These are phyloP conservation scores for Hippocampus comes DNA, from an alignment of 2,113 vertebrate species.

Conservation along the genomic window DNA sequence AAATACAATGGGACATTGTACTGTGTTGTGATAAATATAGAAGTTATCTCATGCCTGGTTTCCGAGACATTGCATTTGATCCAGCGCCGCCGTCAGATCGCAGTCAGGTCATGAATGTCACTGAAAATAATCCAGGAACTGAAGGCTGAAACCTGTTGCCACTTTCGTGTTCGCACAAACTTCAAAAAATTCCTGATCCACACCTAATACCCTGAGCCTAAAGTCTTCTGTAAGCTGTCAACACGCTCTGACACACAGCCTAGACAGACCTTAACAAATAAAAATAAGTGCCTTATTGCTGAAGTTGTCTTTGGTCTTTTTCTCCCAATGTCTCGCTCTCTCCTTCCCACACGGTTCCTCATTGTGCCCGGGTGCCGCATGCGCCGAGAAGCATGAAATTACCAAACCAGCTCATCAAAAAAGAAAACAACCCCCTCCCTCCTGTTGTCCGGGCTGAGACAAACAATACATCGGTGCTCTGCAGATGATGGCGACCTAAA, in stretches of 20 bases:
- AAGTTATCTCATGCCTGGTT: too few species aligned
- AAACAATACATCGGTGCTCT: slow-evolving; percentile 28
- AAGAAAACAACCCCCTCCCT: slow-evolving; percentile 16
- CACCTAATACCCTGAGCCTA: background rate
- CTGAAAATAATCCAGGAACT: background rate
- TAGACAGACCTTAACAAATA: slow-evolving; percentile 9
- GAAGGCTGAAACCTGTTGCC: background rate
- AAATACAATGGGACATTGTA: too few species aligned
- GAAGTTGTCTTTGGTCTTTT: slow-evolving; percentile 30
- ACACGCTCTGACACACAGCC: background rate
- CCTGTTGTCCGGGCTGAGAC: slow-evolving; percentile 23
- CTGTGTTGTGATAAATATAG: too few species aligned
- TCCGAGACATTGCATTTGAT: too few species aligned
- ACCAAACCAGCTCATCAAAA: slow-evolving; percentile 19
- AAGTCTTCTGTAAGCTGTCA: background rate
- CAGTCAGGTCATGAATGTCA: background rate
- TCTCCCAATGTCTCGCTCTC: slow-evolving; percentile 34
- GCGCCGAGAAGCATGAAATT: slow-evolving; percentile 58
- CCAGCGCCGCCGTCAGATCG: too few species aligned
- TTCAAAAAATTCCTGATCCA: slow-evolving; percentile 3
- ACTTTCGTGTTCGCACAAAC: background rate
- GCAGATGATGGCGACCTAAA: slow-evolving; percentile 21
- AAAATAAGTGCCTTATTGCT: slow-evolving; percentile 1
- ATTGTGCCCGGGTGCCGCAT: slow-evolving; percentile 35
- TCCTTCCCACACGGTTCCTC: slow-evolving; percentile 35